Percentiles rank a stretch among this genome's conserved stretches.
phyloP scores from a whole-genome alignment of 2,113 vertebrate species.

The Alaudala cheleensis region DNA sequence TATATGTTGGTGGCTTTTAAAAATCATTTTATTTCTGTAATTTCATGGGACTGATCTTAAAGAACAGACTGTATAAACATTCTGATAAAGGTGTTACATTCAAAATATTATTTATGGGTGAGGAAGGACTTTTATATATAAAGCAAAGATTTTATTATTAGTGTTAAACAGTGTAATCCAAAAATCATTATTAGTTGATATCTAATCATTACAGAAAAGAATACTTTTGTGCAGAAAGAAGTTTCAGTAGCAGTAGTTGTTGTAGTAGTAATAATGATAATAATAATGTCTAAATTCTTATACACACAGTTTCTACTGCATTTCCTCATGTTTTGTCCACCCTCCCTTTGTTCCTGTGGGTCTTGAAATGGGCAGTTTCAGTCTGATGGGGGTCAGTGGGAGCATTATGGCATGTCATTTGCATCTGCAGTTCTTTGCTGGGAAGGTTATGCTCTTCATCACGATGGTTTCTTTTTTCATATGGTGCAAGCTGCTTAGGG shows the following conservation, averaged over 20 bases:
- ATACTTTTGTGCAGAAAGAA: not conserved
- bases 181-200: not conserved
- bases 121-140: not conserved
- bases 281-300: not conserved
- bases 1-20: not conserved
- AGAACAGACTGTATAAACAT: not conserved
- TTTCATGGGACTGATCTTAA: not conserved
- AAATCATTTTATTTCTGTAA: not conserved
- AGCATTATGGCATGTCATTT: not conserved
- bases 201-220: not conserved
- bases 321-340: not conserved
- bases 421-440: not conserved
- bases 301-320: not conserved
- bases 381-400: not conserved
- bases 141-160: not conserved
- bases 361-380: not conserved
- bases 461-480: not conserved
- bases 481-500: not conserved
- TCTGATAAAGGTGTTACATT: not conserved
- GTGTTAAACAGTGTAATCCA: not conserved
- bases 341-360: rapidly evolving
- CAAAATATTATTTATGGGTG: not conserved
- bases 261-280: not conserved
- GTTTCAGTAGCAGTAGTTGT: not conserved
- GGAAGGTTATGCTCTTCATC: not conserved